Percentiles rank a stretch among this genome's conserved stretches.
These are phyloP conservation scores for Scaeva pyrastri DNA, from an alignment of 2,888 invertebrate genomes.

Conservation along the genomic window DNA sequence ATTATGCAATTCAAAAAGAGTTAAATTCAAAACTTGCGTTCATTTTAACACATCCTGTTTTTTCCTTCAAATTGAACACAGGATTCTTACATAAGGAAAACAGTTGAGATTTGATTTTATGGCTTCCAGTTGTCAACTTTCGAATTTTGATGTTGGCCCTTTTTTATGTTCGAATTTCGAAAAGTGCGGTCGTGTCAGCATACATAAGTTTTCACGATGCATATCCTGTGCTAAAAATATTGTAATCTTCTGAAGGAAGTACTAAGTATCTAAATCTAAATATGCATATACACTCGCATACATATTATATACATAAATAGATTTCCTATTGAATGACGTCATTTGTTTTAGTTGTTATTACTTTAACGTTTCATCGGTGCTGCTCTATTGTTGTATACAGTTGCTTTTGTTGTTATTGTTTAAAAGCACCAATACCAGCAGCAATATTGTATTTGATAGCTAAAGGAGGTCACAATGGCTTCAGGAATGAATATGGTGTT, in stretches of 20 bases:
- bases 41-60: no score
- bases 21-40: no score
- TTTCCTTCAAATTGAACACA: no score
- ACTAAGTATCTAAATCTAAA: constrained; percentile 1
- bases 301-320: not conserved
- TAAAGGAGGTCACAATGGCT: constrained; percentile 69
- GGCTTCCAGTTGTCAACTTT: no score
- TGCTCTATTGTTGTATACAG: not conserved
- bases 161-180: no score
- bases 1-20: no score
- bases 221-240: constrained; percentile 15
- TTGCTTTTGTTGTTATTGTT: constrained; percentile 20
- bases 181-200: not conserved
- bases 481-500: constrained; percentile 37
- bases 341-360: constrained; percentile 73
- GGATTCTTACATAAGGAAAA: no score
- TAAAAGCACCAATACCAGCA: constrained; percentile 26
- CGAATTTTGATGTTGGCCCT: not conserved
- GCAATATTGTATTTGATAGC: constrained; percentile 50
- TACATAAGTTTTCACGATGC: not conserved
- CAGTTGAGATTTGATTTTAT: no score
- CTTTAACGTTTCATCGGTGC: constrained; percentile 67
- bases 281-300: no score
- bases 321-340: constrained; percentile 68
- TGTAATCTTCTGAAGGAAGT: constrained; percentile 6